These are phyloP conservation scores for Propithecus deckenii DNA, from an alignment of 2,797 vertebrate genomes.

Conservation along the genomic window DNA sequence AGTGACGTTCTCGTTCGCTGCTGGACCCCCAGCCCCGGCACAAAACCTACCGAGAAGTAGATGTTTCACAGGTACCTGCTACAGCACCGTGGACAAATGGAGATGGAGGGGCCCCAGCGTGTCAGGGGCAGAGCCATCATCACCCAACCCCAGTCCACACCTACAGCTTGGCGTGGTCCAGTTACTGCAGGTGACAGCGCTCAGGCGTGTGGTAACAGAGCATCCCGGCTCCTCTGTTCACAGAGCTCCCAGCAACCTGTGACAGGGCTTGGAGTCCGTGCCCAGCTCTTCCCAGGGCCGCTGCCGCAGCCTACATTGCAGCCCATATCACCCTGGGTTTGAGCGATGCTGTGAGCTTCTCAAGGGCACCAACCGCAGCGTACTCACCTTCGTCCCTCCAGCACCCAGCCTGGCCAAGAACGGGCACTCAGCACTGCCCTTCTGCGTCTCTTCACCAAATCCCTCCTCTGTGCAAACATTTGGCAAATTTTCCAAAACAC, in stretches of 20 bases:
- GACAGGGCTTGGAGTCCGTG: neutral
- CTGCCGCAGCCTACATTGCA: neutral
- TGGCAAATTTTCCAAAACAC: neutral
- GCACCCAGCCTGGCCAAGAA: neutral
- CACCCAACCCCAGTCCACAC: neutral
- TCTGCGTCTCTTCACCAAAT: neutral
- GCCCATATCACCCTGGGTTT: neutral
- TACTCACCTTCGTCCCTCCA: neutral
- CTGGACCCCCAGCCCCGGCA: neutral
- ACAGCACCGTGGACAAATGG: neutral
- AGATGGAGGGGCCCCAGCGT: neutral
- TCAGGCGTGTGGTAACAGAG: neutral
- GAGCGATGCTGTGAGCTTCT: neutral
- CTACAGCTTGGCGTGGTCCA: neutral
- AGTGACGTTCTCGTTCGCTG: neutral
- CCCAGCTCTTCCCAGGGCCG: rapidly evolving
- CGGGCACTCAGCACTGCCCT: neutral
- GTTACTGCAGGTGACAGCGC: neutral
- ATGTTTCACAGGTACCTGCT: neutral
- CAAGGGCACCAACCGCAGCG: neutral
- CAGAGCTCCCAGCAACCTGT: neutral
- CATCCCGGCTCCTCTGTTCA: neutral
- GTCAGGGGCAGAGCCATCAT: neutral
- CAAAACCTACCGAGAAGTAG: neutral
- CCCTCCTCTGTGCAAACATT: neutral